Percentiles rank a stretch among this genome's conserved stretches.
phyloP scores from a whole-genome alignment of 2,797 vertebrate genomes.

The Nannoperca australis region DNA sequence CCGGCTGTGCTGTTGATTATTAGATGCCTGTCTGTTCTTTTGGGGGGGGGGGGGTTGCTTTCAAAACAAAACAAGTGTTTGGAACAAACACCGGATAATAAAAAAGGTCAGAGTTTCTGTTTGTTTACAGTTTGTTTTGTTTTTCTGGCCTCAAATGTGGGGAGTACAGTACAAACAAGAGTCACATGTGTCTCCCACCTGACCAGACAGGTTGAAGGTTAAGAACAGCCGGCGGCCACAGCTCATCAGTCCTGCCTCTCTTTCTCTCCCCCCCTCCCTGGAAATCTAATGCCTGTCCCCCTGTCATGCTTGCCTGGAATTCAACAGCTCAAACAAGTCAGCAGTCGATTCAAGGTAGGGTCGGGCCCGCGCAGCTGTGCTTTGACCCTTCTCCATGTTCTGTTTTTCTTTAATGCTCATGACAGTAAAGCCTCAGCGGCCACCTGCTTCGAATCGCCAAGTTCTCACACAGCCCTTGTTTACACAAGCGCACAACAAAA shows the following conservation, averaged over 20 bases:
- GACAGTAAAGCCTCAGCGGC: slow-evolving; percentile 80
- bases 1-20: slow-evolving; percentile 68
- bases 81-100: slow-evolving; percentile 87
- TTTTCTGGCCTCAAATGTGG: slow-evolving; percentile 77
- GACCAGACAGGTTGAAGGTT: slow-evolving; percentile 79
- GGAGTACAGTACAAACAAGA: slow-evolving; percentile 80
- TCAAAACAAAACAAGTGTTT: slow-evolving; percentile 85
- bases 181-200: slow-evolving; percentile 79
- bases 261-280: background rate
- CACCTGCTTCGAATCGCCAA: slow-evolving; percentile 83
- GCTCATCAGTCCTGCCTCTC: slow-evolving; percentile 59
- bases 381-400: slow-evolving; percentile 70
- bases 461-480: slow-evolving; percentile 85
- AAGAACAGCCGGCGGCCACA: slow-evolving; percentile 72
- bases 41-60: slow-evolving; percentile 47
- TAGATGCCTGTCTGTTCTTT: slow-evolving; percentile 70
- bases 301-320: slow-evolving; percentile 74
- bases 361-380: slow-evolving; percentile 74
- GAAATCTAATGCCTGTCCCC: slow-evolving; percentile 71
- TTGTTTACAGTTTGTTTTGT: slow-evolving; percentile 84
- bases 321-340: slow-evolving; percentile 73
- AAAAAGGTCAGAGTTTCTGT: slow-evolving; percentile 85
- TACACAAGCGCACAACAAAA: slow-evolving; percentile 86
- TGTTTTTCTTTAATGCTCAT: slow-evolving; percentile 82
- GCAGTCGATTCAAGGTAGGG: slow-evolving; percentile 76